Base-by-base conservation (phyloP, 2,113 vertebrate species). In the Probosciger aterrimus region DNA sequence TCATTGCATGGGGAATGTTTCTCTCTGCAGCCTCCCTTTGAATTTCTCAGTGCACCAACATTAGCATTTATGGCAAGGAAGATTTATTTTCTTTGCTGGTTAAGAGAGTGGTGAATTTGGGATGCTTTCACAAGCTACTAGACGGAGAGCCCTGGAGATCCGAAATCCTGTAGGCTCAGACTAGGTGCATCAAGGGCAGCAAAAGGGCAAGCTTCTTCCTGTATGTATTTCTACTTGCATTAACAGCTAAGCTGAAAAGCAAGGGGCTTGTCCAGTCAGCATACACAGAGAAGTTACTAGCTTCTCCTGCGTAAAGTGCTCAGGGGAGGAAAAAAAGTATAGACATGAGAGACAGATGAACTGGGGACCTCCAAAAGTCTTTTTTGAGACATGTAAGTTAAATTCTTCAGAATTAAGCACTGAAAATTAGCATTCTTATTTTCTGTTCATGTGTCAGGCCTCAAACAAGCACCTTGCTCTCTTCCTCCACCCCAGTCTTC, bases 51-150 rank as follows among this genome's bases (percentile, higher is more conserved):
- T 57, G 84, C 87, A 85, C 43, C 80, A 84, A 83, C 78, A 81
- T 93, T 65, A 92, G 86, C 92, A 88, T 96, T 92, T 94, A 95
- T 87, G 94, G 91, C 74, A 88, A 84, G 69, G 82, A 93, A 91
- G 83, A 87, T 90, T 93, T 89, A 83, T 90, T 93, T 90, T 85
- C 70, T 87, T 76, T 71, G 47, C 81, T 91, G 67, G 75, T 73
- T 93, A 46, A 91, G 57, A 74, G 50, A 41, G 47, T 62, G 82
- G 93, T 71, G 71, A 71, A 92, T 85, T 71, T 2, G 22, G 62
- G 81, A 55, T 55, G 68, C 73, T 92, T 94, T 81, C 87, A 69
- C 46, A 60, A 85, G 82, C 70, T 71, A 60, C 71, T 70, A 86
- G 57, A 33, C 0, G 0, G 69, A 35, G 84, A 82, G 50, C 62